A percentile compares a stretch with the other conserved stretches of the same genome.
Conservation (phyloP, 1,140 invertebrate genomes). For the Brachionus angularis region DNA sequence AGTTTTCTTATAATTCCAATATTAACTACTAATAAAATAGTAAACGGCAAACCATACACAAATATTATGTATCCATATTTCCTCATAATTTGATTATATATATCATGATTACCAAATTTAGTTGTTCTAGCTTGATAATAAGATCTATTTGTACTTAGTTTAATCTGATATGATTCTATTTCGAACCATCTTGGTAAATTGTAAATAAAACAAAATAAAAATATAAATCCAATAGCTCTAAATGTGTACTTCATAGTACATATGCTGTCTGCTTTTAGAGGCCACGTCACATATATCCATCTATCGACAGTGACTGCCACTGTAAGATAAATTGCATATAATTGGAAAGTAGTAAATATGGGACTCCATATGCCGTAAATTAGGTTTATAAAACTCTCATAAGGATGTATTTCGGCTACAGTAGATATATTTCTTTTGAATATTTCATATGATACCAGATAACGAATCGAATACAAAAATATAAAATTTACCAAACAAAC, state of each 20-base stretch:
- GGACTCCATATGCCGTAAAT: conserved; percentile 44
- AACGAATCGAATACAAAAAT: conserved; percentile 29
- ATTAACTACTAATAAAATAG: not conserved
- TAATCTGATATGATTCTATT: not conserved
- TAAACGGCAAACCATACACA: conserved; percentile 33
- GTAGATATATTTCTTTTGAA: conserved; percentile 23
- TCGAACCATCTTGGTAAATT: conserved; percentile 44
- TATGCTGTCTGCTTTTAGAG: conserved; percentile 21
- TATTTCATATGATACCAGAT: not conserved
- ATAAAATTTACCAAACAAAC: conserved; percentile 34
- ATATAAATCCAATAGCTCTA: conserved; percentile 26
- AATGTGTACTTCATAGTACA: conserved; percentile 29
- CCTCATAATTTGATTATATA: conserved; percentile 18
- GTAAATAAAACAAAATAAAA: conserved; percentile 42
- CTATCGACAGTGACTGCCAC: conserved; percentile 32
- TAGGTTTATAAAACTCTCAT: conserved; percentile 18
- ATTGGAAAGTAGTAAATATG: conserved; percentile 39
- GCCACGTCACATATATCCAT: conserved; percentile 40
- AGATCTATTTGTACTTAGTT: not conserved
- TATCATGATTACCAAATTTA: not conserved
- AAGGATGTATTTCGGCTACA: conserved; percentile 20
- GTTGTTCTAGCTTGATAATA: conserved; percentile 1
- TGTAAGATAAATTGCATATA: conserved; percentile 41
- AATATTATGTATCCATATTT: conserved; percentile 41
- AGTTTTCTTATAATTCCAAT: conserved; percentile 38